phyloP scores from a whole-genome alignment of 2,113 vertebrate genomes.

The Cichladusa arquata region DNA sequence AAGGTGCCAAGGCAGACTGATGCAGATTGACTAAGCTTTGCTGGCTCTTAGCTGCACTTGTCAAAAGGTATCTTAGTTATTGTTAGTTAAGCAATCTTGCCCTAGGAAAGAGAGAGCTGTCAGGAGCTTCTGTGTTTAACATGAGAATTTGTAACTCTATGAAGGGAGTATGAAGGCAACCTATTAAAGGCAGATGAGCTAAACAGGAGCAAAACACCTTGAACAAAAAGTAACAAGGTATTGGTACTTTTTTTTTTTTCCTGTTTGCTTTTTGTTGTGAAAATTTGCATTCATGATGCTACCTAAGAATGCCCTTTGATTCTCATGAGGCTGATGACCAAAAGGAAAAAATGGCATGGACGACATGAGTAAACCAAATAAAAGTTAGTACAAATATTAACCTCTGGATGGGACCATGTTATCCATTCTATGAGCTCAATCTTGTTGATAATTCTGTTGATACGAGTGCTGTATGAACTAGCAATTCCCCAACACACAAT shows the following conservation, averaged over 20 bases:
- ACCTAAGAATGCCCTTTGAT: background rate
- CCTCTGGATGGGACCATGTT: background rate
- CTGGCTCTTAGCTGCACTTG: conserved; percentile 67
- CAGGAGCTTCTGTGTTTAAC: conserved; percentile 60
- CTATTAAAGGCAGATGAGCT: conserved; percentile 43
- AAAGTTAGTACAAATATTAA: background rate
- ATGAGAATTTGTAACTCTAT: conserved; percentile 26
- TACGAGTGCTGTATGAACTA: background rate
- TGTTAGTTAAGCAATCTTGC: conserved; percentile 70
- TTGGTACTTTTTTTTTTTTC: background rate
- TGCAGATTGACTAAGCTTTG: conserved; percentile 62
- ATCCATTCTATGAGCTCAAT: background rate
- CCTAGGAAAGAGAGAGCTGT: conserved; percentile 65
- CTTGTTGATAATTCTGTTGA: background rate
- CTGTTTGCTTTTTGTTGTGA: background rate
- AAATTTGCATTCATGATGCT: background rate
- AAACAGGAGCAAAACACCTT: background rate
- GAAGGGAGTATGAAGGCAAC: conserved; percentile 37
- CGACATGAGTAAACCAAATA: background rate
- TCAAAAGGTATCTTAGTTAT: conserved; percentile 71
- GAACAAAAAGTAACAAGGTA: background rate
- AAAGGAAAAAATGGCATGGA: background rate
- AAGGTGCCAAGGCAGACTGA: conserved; percentile 39
- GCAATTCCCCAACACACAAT: background rate
- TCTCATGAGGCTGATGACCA: background rate